phyloP scores from a whole-genome alignment of 2,113 vertebrate genomes.

The Hippopotamus amphibius region DNA sequence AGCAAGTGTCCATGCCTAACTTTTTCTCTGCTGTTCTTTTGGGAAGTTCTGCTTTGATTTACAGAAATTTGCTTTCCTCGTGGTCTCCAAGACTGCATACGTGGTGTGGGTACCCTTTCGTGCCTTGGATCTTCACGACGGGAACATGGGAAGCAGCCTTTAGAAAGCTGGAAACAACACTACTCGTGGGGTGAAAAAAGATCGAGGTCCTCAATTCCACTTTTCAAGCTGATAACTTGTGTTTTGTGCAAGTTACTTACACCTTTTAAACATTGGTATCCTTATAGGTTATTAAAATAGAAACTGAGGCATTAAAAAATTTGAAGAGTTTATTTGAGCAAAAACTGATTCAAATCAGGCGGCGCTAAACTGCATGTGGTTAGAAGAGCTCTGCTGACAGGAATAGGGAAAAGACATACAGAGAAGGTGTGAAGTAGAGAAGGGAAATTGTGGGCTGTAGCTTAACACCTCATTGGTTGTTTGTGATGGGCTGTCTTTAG shows the following conservation, averaged over 20 bases:
- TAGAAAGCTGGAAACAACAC: neutral
- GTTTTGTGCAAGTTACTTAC: neutral
- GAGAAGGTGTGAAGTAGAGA: neutral
- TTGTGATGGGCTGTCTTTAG: neutral
- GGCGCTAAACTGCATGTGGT: too few species aligned
- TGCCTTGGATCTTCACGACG: neutral
- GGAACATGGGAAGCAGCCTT: neutral
- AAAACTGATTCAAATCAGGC: neutral
- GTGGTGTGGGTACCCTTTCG: neutral
- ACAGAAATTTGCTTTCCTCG: neutral
- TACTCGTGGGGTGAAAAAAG: neutral
- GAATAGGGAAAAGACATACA: rapidly evolving
- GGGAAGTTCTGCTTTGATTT: neutral
- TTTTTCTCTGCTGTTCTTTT: neutral
- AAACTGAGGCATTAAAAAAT: neutral
- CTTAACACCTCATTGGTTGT: neutral
- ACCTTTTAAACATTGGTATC: neutral
- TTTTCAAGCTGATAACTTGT: neutral
- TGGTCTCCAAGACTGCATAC: neutral
- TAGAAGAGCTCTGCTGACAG: neutral
- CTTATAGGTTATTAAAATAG: neutral
- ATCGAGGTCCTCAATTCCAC: neutral
- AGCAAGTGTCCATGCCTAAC: neutral
- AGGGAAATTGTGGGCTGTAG: neutral
- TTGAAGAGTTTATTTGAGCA: neutral